Evolutionary conservation across 2,113 vertebrate genomes (phyloP).

Genomic region (Alethe diademata): DNA sequence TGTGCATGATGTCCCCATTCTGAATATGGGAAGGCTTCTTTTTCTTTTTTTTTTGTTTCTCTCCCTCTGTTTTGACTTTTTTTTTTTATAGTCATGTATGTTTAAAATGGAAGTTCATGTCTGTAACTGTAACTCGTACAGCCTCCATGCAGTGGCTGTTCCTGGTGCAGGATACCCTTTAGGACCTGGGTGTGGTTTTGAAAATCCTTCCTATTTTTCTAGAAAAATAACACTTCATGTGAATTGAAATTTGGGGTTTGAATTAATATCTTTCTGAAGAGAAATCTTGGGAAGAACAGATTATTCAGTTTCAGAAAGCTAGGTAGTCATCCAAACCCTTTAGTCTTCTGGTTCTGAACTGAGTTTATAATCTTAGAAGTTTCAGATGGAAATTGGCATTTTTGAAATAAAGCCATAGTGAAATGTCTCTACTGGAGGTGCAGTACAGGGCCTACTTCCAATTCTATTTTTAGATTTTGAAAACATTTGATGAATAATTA

Average conservation of each 20-base stretch:
- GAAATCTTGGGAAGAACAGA: not conserved
- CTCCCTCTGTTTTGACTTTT: not conserved
- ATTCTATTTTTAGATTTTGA: not conserved
- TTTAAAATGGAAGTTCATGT: not conserved
- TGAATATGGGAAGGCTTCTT: rapidly evolving
- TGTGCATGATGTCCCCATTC: rapidly evolving
- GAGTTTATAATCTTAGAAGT: not conserved
- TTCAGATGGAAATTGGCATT: not conserved
- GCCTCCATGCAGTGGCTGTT: not conserved
- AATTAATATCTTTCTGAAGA: not conserved
- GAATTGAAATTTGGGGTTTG: not conserved
- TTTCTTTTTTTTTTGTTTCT: rapidly evolving
- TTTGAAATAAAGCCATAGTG: not conserved
- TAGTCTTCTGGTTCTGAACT: not conserved
- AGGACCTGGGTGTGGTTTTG: not conserved
- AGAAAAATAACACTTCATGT: not conserved
- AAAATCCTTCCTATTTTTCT: not conserved
- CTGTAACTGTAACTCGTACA: not conserved
- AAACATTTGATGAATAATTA: not conserved
- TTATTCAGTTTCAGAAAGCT: not conserved
- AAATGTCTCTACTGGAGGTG: not conserved
- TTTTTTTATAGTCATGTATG: not conserved
- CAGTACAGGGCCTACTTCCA: not conserved
- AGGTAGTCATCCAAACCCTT: not conserved
- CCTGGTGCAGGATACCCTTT: rapidly evolving